A percentile compares a stretch with the other conserved stretches of the same genome.
Conservation (phyloP, 1,140 invertebrate genomes). For the Macrobrachium nipponense region DNA sequence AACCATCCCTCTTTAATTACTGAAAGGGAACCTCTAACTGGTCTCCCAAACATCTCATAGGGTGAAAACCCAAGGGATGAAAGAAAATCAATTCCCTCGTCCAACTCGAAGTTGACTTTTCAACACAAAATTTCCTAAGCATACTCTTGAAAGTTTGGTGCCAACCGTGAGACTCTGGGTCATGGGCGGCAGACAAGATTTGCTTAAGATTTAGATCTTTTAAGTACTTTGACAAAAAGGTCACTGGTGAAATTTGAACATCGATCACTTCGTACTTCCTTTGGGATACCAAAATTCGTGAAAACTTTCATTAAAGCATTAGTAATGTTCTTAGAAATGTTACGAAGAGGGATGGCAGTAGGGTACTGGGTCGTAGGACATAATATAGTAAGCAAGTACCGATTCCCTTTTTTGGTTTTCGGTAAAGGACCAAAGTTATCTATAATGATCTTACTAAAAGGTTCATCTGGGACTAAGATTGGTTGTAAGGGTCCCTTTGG, state of each 20-base stretch:
- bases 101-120: not conserved
- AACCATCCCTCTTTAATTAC: conserved; percentile 34
- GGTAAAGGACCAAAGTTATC: not conserved
- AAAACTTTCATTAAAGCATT: not conserved
- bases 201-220: not conserved
- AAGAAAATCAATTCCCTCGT: not conserved
- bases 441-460: no score
- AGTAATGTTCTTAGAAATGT: not conserved
- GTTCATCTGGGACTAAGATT: not conserved
- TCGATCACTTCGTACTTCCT: no score
- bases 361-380: no score
- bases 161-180: conserved; percentile 9
- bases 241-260: conserved; percentile 3
- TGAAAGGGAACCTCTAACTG: not conserved
- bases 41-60: conserved; percentile 7
- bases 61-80: conserved; percentile 5
- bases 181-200: not conserved
- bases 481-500: not conserved
- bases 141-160: no score
- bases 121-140: not conserved
- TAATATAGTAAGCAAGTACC: no score
- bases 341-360: not conserved
- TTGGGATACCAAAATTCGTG: not conserved
- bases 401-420: not conserved
- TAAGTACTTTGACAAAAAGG: not conserved